A percentile compares a stretch with the other conserved stretches of the same genome.
These are phyloP conservation scores for Diglossa cyanea DNA, from an alignment of 2,797 vertebrate species.

Conservation along the genomic window DNA sequence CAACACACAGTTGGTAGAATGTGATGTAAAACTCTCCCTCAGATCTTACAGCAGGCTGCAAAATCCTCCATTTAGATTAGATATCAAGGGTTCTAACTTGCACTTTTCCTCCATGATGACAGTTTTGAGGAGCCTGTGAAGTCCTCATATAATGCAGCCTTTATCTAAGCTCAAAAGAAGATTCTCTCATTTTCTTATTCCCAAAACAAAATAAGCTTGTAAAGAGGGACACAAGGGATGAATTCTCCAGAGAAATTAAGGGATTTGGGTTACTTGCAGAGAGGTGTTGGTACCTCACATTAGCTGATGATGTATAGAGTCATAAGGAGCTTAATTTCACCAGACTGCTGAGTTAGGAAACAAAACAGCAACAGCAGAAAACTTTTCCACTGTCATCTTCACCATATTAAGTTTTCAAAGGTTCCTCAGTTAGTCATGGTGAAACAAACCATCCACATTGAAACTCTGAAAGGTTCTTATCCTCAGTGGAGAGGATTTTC, in stretches of 20 bases:
- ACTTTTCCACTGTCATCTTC: background rate
- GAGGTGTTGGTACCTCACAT: background rate
- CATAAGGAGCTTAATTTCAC: background rate
- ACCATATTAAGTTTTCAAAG: background rate
- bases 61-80: background rate
- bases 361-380: background rate
- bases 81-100: background rate
- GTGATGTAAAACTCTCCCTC: background rate
- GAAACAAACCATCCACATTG: background rate
- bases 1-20: background rate
- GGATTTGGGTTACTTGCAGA: background rate
- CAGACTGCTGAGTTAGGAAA: background rate
- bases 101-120: background rate
- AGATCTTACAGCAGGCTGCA: background rate
- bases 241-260: background rate
- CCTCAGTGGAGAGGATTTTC: background rate
- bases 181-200: background rate
- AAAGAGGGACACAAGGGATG: background rate
- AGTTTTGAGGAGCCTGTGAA: background rate
- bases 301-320: background rate
- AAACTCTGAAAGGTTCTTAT: background rate
- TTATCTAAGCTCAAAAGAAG: background rate
- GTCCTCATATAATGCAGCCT: background rate
- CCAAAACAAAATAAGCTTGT: background rate
- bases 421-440: background rate